A percentile compares a stretch with the other conserved stretches of the same genome.
These are phyloP conservation scores for Bursaphelenchus mucronatus DNA, from an alignment of 1,140 invertebrate genomes.

Conservation along the genomic window DNA sequence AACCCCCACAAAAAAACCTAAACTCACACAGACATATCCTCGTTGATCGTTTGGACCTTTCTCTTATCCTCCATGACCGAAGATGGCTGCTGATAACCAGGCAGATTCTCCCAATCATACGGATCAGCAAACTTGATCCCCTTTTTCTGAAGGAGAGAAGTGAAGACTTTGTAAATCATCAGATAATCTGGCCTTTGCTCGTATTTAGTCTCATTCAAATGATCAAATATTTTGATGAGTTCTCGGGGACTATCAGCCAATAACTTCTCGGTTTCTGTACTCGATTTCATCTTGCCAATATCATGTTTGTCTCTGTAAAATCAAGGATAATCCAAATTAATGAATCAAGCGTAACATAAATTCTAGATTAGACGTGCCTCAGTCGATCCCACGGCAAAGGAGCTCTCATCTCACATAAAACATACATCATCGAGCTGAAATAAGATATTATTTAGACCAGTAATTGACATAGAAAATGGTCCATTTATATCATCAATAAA, in stretches of 20 bases:
- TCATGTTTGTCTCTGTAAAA: conserved; percentile 9
- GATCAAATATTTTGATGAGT: conserved; percentile 5
- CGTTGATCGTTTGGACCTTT: background rate
- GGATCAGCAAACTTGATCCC: conserved; percentile 2
- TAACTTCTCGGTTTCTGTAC: conserved; percentile 5
- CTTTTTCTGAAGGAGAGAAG: conserved; percentile 6
- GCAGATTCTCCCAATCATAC: conserved; percentile 5
- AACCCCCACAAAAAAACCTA: too few relatives aligned
- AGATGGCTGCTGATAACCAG: background rate
- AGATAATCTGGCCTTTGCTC: conserved; percentile 34
- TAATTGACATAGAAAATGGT: too few relatives aligned
- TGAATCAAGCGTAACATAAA: background rate
- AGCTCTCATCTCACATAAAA: too few relatives aligned
- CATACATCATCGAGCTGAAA: too few relatives aligned
- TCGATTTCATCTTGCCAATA: conserved; percentile 13
- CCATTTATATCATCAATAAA: too few relatives aligned
- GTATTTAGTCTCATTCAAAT: conserved; percentile 25
- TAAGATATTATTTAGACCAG: too few relatives aligned
- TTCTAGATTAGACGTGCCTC: background rate
- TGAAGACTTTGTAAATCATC: conserved; percentile 12
- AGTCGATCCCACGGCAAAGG: background rate
- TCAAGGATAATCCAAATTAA: background rate
- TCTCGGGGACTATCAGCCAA: conserved; percentile 14
- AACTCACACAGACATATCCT: background rate
- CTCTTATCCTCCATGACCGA: background rate